These are phyloP conservation scores for Thysanoteuthis rhombus DNA, from an alignment of 2,888 invertebrate genomes.

Conservation along the genomic window DNA sequence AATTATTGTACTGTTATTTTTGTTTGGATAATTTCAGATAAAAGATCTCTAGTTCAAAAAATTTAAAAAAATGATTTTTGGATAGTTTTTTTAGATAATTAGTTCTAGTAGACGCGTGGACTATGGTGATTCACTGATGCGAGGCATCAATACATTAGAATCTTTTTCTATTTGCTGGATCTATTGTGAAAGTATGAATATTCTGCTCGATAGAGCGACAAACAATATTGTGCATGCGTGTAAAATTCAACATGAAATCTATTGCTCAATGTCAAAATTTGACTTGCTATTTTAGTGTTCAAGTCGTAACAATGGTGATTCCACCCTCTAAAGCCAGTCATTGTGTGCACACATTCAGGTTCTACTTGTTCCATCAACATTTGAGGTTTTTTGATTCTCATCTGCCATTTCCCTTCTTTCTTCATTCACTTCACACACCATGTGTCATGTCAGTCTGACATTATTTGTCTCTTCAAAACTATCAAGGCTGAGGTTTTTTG, in stretches of 20 bases:
- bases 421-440: not conserved
- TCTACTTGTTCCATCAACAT: not conserved
- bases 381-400: not conserved
- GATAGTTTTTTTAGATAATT: too few relatives aligned
- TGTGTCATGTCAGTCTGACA: not conserved
- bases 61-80: too few relatives aligned
- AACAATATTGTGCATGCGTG: not conserved
- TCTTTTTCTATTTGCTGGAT: too few relatives aligned
- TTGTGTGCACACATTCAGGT: not conserved
- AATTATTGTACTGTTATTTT: too few relatives aligned
- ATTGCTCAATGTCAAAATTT: not conserved
- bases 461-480: not conserved
- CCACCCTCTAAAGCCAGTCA: not conserved
- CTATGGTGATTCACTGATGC: too few relatives aligned
- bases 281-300: not conserved
- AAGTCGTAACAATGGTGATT: not conserved
- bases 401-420: not conserved
- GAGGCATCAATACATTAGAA: too few relatives aligned
- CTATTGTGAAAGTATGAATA: too few relatives aligned
- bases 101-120: too few relatives aligned
- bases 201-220: too few relatives aligned
- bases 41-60: too few relatives aligned
- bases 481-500: not conserved
- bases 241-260: not conserved
- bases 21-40: too few relatives aligned